Conservation (phyloP, 2,113 vertebrate genomes). For the Philantomba maxwellii region DNA sequence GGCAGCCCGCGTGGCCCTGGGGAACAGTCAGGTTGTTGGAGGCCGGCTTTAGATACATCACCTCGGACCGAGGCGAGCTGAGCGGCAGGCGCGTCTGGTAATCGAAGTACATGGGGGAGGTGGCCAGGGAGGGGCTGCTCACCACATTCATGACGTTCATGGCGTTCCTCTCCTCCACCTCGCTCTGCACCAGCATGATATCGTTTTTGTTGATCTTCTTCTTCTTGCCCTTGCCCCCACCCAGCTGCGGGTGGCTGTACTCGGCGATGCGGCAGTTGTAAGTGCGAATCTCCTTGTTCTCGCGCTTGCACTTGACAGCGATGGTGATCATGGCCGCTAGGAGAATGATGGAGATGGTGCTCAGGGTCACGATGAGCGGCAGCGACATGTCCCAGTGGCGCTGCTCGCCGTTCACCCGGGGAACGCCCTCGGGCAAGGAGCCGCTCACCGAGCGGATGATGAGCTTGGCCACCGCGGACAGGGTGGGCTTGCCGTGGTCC, state of each 20-base stretch:
- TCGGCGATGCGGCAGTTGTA: conserved; percentile 99
- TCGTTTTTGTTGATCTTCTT: conserved; percentile 97
- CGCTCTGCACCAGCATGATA: conserved; percentile 99
- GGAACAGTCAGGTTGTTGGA: conserved; percentile 98
- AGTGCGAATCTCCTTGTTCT: conserved; percentile 99
- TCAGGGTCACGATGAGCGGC: conserved; percentile 95
- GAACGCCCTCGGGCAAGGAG: conserved; percentile 90
- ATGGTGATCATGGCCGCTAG: conserved; percentile 98
- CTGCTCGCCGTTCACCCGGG: conserved; percentile 91
- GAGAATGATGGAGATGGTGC: conserved; percentile 96
- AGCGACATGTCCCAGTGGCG: conserved; percentile 97
- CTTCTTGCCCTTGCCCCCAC: conserved; percentile 95
- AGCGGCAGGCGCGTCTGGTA: conserved; percentile 99
- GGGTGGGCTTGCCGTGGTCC: conserved; percentile 95
- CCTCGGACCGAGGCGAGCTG: conserved; percentile 98
- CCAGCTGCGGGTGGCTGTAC: conserved; percentile 97
- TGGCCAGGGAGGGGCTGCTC: conserved; percentile 98
- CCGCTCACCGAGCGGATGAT: conserved; percentile 93
- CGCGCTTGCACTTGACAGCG: conserved; percentile 96
- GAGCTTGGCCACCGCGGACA: conserved; percentile 93
- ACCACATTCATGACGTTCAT: conserved; percentile 99
- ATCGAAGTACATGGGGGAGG: conserved; percentile 99
- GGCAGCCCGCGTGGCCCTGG: conserved; percentile 96
- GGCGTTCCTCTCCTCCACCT: conserved; percentile 97
- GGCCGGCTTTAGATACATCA: conserved; percentile 99